phyloP scores from a whole-genome alignment of 1,140 invertebrate genomes.

The Drosophila nikananu region DNA sequence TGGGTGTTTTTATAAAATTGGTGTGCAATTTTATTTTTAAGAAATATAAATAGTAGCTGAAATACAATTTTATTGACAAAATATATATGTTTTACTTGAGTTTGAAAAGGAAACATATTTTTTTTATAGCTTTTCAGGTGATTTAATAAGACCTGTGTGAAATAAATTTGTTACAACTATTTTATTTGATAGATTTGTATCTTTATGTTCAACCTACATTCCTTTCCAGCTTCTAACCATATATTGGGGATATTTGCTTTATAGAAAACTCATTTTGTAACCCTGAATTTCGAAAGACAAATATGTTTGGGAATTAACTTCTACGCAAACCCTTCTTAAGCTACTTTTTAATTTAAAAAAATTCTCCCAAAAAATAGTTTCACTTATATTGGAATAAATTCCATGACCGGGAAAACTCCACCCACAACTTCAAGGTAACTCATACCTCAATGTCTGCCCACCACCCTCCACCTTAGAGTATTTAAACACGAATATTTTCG shows the following conservation, averaged over 20 bases:
- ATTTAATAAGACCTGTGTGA: not conserved
- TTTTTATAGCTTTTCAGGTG: not conserved
- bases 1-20: not conserved
- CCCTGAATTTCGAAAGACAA: not conserved
- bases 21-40: not conserved
- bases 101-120: too few relatives aligned
- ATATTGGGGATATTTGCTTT: not conserved
- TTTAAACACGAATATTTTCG: slow-evolving; percentile 49
- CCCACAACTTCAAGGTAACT: not conserved
- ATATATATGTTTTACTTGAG: too few relatives aligned
- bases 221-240: not conserved
- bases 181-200: not conserved
- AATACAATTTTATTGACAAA: not conserved
- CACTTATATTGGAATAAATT: not conserved
- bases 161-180: not conserved
- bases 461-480: slow-evolving; percentile 18
- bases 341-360: not conserved
- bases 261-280: too few relatives aligned
- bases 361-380: not conserved
- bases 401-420: not conserved
- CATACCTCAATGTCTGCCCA: not conserved
- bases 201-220: not conserved
- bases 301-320: too few relatives aligned
- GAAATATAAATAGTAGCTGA: not conserved
- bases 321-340: not conserved